A percentile compares a stretch with the other conserved stretches of the same genome.
phyloP scores from a whole-genome alignment of 2,113 vertebrate species.

The Macrotus californicus region DNA sequence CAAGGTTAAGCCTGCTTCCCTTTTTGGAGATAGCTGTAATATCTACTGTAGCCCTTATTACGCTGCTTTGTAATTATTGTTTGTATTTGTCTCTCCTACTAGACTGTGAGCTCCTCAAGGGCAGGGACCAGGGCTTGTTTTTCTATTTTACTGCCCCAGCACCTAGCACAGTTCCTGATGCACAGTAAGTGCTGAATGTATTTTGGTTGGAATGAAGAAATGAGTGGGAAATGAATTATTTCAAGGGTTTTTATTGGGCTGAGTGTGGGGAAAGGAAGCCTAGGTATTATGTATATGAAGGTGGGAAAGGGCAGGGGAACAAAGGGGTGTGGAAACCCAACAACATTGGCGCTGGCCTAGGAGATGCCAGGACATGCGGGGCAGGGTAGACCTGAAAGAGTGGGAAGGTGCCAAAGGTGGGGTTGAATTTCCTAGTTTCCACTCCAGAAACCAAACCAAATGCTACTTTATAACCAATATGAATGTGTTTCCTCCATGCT shows the following conservation, averaged over 20 bases:
- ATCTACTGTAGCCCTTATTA: background rate
- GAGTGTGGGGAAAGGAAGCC: background rate
- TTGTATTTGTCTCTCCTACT: constrained; percentile 25
- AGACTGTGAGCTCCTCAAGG: constrained; percentile 44
- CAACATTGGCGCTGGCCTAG: background rate
- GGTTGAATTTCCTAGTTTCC: background rate
- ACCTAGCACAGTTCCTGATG: background rate
- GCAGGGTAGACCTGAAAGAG: background rate
- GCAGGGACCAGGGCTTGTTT: constrained; percentile 27
- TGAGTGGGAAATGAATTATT: background rate
- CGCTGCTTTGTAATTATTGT: background rate
- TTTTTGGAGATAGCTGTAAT: background rate
- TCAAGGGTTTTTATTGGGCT: background rate
- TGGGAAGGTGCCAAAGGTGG: background rate
- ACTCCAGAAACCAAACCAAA: background rate
- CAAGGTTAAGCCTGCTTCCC: background rate
- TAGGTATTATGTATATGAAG: background rate
- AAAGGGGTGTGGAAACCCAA: background rate
- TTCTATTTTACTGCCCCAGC: constrained; percentile 1
- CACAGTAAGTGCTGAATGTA: background rate
- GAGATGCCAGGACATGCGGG: background rate
- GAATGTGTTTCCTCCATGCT: background rate
- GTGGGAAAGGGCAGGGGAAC: background rate
- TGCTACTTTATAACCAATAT: background rate
- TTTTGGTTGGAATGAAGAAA: background rate